These are phyloP conservation scores for Perca flavescens DNA, from an alignment of 2,113 vertebrate genomes.

Conservation along the genomic window DNA sequence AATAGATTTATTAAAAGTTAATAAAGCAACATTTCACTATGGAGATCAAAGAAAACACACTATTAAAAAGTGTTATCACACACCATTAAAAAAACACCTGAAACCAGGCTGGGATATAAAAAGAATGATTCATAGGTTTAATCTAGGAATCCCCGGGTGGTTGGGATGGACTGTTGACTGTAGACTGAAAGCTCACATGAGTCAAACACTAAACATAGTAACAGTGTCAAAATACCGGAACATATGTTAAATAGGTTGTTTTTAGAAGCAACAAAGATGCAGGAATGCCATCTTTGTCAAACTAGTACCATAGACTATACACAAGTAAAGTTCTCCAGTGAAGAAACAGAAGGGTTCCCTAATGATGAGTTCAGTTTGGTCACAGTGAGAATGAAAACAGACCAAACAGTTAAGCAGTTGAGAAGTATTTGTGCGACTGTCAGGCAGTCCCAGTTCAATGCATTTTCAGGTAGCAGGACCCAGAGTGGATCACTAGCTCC, in stretches of 20 bases:
- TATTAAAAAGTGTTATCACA: neutral
- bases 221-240: slow-evolving; percentile 12
- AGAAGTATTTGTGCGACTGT: slow-evolving; percentile 14
- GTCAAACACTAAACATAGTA: slow-evolving; percentile 28
- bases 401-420: too few species aligned
- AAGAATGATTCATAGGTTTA: slow-evolving; percentile 51
- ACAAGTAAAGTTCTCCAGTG: too few species aligned
- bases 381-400: neutral
- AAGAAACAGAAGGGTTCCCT: neutral
- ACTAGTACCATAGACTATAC: neutral
- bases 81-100: neutral
- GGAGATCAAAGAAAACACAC: slow-evolving; percentile 16
- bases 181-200: slow-evolving; percentile 30
- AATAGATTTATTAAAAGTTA: neutral
- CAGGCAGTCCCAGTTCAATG: neutral
- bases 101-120: slow-evolving; percentile 29
- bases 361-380: neutral
- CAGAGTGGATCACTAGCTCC: neutral
- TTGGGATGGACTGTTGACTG: slow-evolving; percentile 35
- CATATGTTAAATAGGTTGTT: neutral
- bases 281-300: neutral
- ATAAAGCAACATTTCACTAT: slow-evolving; percentile 2
- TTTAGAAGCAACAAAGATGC: slow-evolving; percentile 15
- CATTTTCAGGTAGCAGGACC: neutral
- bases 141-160: slow-evolving; percentile 48